Conservation (phyloP, 2,888 invertebrate genomes). For the Bursaphelenchus okinawaensis region DNA sequence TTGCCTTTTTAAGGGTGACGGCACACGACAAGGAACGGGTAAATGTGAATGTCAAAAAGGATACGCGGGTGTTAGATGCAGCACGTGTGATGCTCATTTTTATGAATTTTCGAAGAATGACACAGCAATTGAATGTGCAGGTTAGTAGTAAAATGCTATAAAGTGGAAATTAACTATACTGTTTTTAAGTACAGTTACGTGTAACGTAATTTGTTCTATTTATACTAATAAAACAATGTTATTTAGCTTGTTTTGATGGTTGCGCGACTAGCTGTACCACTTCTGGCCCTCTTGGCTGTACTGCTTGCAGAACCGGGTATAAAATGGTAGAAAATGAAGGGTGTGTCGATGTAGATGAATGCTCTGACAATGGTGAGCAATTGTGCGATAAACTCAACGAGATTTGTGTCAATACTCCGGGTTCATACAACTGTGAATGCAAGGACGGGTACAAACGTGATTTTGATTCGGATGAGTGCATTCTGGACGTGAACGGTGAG, state of each 20-base stretch:
- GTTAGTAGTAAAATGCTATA: conserved; percentile 24
- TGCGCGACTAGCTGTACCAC: conserved; percentile 50
- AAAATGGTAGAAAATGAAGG: conserved; percentile 36
- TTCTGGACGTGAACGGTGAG: conserved; percentile 52
- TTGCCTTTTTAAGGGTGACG: conserved; percentile 67
- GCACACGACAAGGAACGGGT: conserved; percentile 86
- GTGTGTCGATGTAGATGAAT: conserved; percentile 53
- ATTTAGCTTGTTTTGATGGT: conserved; percentile 52
- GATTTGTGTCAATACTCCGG: conserved; percentile 47
- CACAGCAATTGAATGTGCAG: conserved; percentile 37
- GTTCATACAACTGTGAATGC: conserved; percentile 51
- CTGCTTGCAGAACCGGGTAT: conserved; percentile 48
- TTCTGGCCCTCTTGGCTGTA: conserved; percentile 40
- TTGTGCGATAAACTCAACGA: conserved; percentile 39
- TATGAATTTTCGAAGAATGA: conserved; percentile 29
- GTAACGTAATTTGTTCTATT: too few relatives aligned
- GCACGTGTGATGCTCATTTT: conserved; percentile 67
- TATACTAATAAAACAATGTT: too few relatives aligned
- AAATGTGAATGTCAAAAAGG: conserved; percentile 79
- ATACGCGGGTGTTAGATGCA: conserved; percentile 74
- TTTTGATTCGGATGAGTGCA: conserved; percentile 37
- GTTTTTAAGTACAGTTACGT: too few relatives aligned
- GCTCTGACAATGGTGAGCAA: conserved; percentile 18
- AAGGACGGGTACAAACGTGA: conserved; percentile 43
- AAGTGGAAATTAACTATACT: too few relatives aligned